phyloP scores from a whole-genome alignment of 2,797 vertebrate species.

The Ficedula albicollis region DNA sequence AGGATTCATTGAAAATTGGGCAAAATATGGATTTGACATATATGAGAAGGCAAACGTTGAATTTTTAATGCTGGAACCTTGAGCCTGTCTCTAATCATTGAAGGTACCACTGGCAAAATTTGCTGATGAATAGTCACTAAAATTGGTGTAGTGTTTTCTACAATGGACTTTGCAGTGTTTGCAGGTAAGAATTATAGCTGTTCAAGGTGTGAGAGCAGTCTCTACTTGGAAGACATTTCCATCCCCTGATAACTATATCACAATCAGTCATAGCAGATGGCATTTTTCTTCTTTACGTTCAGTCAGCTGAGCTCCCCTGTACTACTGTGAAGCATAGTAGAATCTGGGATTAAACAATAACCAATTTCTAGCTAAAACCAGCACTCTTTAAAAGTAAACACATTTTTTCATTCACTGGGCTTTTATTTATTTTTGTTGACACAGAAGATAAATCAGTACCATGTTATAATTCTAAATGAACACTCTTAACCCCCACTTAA shows the following conservation, averaged over 20 bases:
- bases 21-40: not conserved
- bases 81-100: not conserved
- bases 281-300: not conserved
- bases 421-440: not conserved
- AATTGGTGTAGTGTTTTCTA: not conserved
- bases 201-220: not conserved
- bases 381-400: not conserved
- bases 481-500: not conserved
- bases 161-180: not conserved
- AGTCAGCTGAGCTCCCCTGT: not conserved
- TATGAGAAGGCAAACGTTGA: not conserved
- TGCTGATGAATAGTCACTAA: not conserved
- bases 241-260: not conserved
- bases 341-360: not conserved
- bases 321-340: not conserved
- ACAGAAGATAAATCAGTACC: not conserved
- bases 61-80: not conserved
- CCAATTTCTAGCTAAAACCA: not conserved
- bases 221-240: not conserved
- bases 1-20: not conserved
- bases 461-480: not conserved
- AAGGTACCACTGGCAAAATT: not conserved
- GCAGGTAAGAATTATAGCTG: not conserved
- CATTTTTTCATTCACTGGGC: not conserved
- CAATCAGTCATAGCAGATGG: not conserved